Base-by-base conservation (phyloP, 2,113 vertebrate species). In the Herpailurus yagouaroundi region DNA sequence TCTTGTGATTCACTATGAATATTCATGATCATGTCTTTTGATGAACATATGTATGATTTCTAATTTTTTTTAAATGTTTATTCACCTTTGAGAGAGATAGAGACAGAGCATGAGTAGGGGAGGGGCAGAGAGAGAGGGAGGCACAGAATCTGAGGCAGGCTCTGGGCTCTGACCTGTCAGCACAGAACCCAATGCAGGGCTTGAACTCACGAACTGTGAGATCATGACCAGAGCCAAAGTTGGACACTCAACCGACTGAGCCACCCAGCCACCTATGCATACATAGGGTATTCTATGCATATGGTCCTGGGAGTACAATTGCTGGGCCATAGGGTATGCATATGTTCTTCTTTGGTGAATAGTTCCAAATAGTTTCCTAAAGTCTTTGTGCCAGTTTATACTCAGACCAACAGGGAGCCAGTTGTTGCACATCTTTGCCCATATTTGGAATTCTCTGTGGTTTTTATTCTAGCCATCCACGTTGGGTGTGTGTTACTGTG, bases 381-480 rank as follows among this genome's bases (percentile, higher is more conserved):
- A 82, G 57, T 82, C 33, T 15, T 10, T 8, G 25, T 83, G 29
- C 13, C 13, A 23, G 2, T 73, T 74, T 95, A 23, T 1, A 36
- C 12, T 33, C 64, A 38, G 21, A 9, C 19, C 27, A 83, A 4
- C 1, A 52, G 23, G 50, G 16, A 25, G 38, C 16, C 14, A 12
- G 31, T 6, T n/a, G 7, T 1, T 16, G 21, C 25, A 19, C 0
- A 33, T 64, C 25, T 14, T 76, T 0, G 1, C 25, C 23, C n/a
- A 31, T 21, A 48, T n/a, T n/a, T 4, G 13, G 29, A 80, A 63
- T 74, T 71, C 41, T 27, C 38, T 33, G 7, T 60, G 0, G 0
- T 48, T 64, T 68, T 83, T 57, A 45, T 27, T 36, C 18, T n/a
- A 66, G 18, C 27, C 21, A 10, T 77, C 23, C 29, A 74, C 7